Base-by-base conservation (phyloP, 2,797 vertebrate genomes). In the Brachyrhaphis roseni region DNA sequence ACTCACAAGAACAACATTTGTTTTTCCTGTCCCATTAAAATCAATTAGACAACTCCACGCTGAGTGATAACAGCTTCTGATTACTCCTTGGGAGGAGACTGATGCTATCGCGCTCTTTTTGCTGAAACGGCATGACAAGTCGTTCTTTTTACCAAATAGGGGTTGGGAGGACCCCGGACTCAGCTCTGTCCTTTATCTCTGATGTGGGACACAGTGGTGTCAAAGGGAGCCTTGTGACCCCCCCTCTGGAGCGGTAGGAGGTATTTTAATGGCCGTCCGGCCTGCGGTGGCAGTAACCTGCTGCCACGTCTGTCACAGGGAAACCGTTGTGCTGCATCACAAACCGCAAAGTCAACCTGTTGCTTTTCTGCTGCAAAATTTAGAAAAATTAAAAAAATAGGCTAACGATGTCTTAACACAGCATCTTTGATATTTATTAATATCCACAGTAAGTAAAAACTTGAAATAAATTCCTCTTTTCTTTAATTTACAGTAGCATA, bases 241-340 rank as follows among this genome's bases (percentile, higher is more conserved):
- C 81, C 2, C 49, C 72, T 59, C 75, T 72, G 81, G 84, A 85
- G 78, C 80, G 71, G 87, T 82, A 92, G 95, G 94, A 96, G 94
- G 93, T 95, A 93, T 93, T 96, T 97, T 97, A 97, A 97, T 96
- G 92, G 95, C 91, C 92, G 93, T 90, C 90, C 88, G 95, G 95
- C 95, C 95, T 85, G 74, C 91, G 95, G 91, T 94, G 94, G 93
- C 92, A 94, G 71, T 31, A 59, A 81, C 75, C 83, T 86, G 77
- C 87, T 84, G 85, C 75, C 88, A 75, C 82, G 75, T 86, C 95
- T 94, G 96, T 95, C 95, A 97, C 96, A 97, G 96, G 95, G 93
- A 94, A 89, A 90, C 85, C 88, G 96, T 97, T 98, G 96, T 97
- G 92, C 91, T 92, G 86, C 36, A 64, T 36, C 31, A 39, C 4